phyloP scores from a whole-genome alignment of 2,797 vertebrate species.

The Mallotus villosus region DNA sequence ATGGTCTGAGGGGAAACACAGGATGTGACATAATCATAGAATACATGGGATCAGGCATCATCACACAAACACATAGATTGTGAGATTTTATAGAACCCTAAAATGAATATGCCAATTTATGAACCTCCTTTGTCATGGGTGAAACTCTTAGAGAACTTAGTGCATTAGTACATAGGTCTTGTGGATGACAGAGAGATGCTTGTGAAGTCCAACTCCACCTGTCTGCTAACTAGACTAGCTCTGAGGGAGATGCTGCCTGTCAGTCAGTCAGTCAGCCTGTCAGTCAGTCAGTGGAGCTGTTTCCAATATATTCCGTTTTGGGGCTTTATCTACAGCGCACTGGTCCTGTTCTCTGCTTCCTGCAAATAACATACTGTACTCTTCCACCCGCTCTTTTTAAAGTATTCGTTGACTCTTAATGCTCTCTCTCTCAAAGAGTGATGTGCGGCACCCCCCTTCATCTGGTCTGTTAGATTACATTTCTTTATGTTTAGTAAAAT shows the following conservation, averaged over 20 bases:
- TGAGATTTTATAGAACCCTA: no score
- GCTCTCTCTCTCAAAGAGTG: no score
- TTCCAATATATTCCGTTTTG: neutral
- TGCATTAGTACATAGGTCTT: no score
- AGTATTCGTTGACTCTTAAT: no score
- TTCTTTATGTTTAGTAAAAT: neutral
- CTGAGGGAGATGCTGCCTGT: neutral
- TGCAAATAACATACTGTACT: neutral
- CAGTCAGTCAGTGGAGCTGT: neutral
- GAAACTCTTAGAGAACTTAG: no score
- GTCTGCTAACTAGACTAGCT: neutral
- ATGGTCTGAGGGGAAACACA: conserved; percentile 62
- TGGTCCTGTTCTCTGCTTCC: neutral
- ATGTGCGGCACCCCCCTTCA: no score
- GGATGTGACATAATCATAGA: neutral
- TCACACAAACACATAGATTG: neutral
- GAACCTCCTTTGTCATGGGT: no score
- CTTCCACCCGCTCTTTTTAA: no score
- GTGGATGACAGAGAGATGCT: no score
- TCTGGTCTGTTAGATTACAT: neutral
- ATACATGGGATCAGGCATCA: neutral
- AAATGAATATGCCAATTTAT: no score
- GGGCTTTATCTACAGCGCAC: neutral
- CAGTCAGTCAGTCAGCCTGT: neutral
- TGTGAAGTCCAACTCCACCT: no score